Conservation (phyloP, 30 jellyfish, hydroid and myxozoan species). For the Mastigias papua region DNA sequence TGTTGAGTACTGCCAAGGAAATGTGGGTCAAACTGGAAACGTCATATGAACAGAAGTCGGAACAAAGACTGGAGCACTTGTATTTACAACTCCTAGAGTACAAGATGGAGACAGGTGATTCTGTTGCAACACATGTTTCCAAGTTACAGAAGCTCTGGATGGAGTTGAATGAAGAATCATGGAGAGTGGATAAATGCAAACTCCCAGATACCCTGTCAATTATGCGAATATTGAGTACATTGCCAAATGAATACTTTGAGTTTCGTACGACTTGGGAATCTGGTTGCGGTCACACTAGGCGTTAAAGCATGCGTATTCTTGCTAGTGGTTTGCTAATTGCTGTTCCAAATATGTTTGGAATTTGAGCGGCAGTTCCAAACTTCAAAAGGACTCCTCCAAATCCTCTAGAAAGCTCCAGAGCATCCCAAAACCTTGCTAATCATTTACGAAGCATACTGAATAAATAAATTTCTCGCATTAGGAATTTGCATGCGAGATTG, state of each 20-base stretch:
- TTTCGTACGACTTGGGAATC: too few relatives aligned
- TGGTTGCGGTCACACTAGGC: too few relatives aligned
- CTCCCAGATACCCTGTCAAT: slow-evolving; percentile 37
- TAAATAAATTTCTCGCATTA: background rate
- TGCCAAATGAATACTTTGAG: slow-evolving; percentile 53
- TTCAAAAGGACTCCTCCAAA: background rate
- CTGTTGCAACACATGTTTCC: slow-evolving; percentile 51
- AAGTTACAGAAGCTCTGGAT: slow-evolving; percentile 62
- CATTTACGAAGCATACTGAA: background rate
- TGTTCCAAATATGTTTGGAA: background rate
- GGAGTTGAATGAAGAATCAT: slow-evolving; percentile 64
- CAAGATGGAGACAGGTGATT: slow-evolving; percentile 65
- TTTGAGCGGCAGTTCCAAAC: background rate
- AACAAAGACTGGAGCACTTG: slow-evolving; percentile 65
- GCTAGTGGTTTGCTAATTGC: too few relatives aligned
- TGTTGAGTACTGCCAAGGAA: slow-evolving; percentile 65
- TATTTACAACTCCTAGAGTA: slow-evolving; percentile 49
- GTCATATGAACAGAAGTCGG: slow-evolving; percentile 57
- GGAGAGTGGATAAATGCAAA: slow-evolving; percentile 52
- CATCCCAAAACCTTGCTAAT: background rate
- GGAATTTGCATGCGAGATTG: too few relatives aligned
- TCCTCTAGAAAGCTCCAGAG: background rate
- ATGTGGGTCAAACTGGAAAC: slow-evolving; percentile 65
- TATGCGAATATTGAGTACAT: slow-evolving; percentile 39
- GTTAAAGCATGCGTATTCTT: too few relatives aligned